Percentiles rank a stretch among this genome's conserved stretches.
phyloP scores from a whole-genome alignment of 1,140 invertebrate species.

The Phocides pigmalion region DNA sequence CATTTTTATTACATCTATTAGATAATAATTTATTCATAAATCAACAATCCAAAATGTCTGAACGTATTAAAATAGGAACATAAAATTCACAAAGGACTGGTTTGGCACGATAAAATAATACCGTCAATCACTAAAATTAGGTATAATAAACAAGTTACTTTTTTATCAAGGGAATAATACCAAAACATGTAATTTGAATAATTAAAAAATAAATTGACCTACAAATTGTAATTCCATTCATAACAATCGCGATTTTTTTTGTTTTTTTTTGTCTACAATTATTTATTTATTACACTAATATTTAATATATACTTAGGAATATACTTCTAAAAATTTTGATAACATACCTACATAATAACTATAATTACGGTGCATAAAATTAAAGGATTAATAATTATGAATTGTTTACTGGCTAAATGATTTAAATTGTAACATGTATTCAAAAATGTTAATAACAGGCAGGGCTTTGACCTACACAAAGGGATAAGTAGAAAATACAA shows the following conservation, averaged over 20 bases:
- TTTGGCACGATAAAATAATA: slow-evolving; percentile 15
- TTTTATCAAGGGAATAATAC: too few species aligned
- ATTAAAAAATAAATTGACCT: too few species aligned
- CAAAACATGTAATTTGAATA: too few species aligned
- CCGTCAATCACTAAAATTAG: background rate
- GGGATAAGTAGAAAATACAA: background rate
- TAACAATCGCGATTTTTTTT: too few species aligned
- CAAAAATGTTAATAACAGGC: background rate
- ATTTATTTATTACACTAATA: too few species aligned
- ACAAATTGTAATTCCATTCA: too few species aligned
- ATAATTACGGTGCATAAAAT: background rate
- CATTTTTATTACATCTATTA: slow-evolving; percentile 1
- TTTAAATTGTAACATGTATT: background rate
- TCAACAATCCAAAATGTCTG: slow-evolving; percentile 23
- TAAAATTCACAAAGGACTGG: slow-evolving; percentile 16
- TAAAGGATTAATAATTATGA: too few species aligned
- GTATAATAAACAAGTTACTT: too few species aligned
- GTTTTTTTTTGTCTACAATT: too few species aligned
- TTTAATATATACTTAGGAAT: background rate
- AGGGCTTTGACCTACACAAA: background rate
- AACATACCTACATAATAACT: too few species aligned
- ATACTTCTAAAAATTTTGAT: slow-evolving; percentile 2
- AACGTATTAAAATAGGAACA: slow-evolving; percentile 17
- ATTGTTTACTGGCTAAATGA: too few species aligned
- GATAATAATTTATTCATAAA: slow-evolving; percentile 15